A percentile compares a stretch with the other conserved stretches of the same genome.
Conservation (phyloP, 2,797 vertebrate species). For the Xiphorhynchus erythropygius region DNA sequence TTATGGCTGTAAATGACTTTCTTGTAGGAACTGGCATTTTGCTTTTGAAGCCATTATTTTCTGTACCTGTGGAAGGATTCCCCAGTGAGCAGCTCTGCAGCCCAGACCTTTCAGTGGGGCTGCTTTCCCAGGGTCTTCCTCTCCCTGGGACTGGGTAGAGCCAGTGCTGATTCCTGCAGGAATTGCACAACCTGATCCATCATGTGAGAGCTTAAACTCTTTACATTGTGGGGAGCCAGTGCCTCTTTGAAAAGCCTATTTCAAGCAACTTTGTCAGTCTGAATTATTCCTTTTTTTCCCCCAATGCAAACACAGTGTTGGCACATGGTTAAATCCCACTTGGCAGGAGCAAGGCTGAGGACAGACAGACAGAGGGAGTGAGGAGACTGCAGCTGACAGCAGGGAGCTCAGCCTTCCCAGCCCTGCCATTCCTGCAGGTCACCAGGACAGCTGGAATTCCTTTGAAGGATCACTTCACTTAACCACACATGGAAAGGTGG, state of each 20-base stretch:
- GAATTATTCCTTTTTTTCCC: neutral
- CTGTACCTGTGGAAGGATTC: neutral
- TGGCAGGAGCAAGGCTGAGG: neutral
- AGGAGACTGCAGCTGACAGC: neutral
- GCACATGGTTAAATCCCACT: neutral
- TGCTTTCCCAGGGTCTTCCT: neutral
- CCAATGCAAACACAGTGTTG: neutral
- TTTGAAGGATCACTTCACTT: neutral
- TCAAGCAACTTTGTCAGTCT: neutral
- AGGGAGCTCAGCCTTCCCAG: neutral
- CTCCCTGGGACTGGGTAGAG: neutral
- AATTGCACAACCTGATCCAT: neutral
- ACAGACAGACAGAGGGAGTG: neutral
- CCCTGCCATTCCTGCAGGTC: neutral
- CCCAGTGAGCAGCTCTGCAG: neutral
- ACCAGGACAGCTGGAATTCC: neutral
- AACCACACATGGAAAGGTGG: neutral
- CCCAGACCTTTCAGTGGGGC: neutral
- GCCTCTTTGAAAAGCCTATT: neutral
- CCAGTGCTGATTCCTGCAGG: neutral
- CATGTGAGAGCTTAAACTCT: constrained; percentile 29
- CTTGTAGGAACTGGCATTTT: neutral
- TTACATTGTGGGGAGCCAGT: neutral
- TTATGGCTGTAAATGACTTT: neutral
- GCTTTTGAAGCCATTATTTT: neutral